Evolutionary conservation across 2,888 invertebrate species (phyloP).

Genomic region (Autographa gamma): DNA sequence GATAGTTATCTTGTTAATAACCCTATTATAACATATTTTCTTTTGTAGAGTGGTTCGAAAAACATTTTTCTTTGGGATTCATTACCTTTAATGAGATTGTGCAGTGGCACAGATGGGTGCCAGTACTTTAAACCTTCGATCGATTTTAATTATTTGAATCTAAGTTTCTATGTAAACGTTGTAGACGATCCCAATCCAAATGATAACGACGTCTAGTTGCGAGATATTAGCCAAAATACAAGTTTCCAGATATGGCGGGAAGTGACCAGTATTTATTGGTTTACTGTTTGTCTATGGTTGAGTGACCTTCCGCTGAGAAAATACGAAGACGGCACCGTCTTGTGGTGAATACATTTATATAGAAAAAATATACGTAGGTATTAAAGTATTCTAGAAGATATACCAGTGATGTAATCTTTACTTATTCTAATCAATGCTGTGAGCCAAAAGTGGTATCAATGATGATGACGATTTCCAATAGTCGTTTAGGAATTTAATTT

Average conservation of each 20-base stretch:
- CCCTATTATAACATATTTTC: conserved; percentile 56
- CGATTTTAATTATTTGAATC: neutral
- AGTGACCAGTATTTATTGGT: conserved; percentile 63
- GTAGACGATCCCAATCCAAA: conserved; percentile 36
- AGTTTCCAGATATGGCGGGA: conserved; percentile 71
- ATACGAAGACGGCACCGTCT: conserved; percentile 38
- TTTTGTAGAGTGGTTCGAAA: conserved; percentile 42
- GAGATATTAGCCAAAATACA: conserved; percentile 60
- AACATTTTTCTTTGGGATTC: conserved; percentile 22
- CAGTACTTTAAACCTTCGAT: neutral
- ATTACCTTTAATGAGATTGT: neutral
- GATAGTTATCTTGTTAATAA: conserved; percentile 59
- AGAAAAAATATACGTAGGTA: conserved; percentile 16
- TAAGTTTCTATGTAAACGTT: conserved; percentile 8
- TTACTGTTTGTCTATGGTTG: conserved; percentile 49
- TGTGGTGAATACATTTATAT: conserved; percentile 21
- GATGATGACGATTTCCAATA: neutral
- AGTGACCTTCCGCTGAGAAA: conserved; percentile 64
- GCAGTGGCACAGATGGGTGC: neutral
- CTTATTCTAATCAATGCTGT: neutral
- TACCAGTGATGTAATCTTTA: conserved; percentile 22
- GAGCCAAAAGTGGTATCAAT: too few relatives aligned
- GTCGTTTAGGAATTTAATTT: neutral
- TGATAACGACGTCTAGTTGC: conserved; percentile 42
- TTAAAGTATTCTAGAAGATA: conserved; percentile 15